Conservation (phyloP, 2,113 vertebrate genomes). For the Ceyx cyanopectus region DNA sequence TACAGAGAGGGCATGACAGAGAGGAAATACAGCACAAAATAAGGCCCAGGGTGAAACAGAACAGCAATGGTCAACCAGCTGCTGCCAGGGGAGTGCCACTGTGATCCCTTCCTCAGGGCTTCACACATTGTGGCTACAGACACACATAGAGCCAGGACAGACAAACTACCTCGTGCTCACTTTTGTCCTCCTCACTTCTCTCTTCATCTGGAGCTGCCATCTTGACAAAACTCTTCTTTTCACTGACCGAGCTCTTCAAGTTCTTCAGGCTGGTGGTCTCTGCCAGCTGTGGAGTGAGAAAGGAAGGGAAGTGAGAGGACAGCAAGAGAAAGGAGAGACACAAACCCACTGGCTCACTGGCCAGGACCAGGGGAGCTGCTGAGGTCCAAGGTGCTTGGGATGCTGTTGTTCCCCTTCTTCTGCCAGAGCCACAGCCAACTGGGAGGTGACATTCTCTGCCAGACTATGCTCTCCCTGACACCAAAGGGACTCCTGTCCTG, state of each 20-base stretch:
- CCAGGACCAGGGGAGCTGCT: background rate
- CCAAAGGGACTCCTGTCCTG: background rate
- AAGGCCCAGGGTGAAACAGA: background rate
- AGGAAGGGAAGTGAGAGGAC: background rate
- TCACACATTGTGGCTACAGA: fast-evolving
- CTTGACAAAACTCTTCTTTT: conserved; percentile 68
- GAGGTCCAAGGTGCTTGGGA: background rate
- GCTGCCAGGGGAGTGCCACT: background rate
- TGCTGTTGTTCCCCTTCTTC: background rate
- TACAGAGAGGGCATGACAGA: background rate
- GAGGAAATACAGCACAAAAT: background rate
- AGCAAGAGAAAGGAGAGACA: background rate
- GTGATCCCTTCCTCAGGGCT: background rate
- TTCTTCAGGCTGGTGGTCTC: background rate
- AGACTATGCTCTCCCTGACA: no score
- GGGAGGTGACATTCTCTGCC: background rate
- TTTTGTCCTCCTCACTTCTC: conserved; percentile 72
- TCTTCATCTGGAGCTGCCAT: conserved; percentile 56
- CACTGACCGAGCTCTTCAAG: conserved; percentile 60
- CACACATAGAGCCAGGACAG: background rate
- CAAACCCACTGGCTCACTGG: background rate
- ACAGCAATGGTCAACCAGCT: background rate
- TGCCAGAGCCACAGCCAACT: background rate
- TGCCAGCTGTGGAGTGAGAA: background rate
- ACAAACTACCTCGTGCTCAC: conserved; percentile 71